Evolutionary conservation across 2,113 vertebrate genomes (phyloP), one percentile per base, ranked within the genome.

Genomic region (Chroicocephalus ridibundus): DNA sequence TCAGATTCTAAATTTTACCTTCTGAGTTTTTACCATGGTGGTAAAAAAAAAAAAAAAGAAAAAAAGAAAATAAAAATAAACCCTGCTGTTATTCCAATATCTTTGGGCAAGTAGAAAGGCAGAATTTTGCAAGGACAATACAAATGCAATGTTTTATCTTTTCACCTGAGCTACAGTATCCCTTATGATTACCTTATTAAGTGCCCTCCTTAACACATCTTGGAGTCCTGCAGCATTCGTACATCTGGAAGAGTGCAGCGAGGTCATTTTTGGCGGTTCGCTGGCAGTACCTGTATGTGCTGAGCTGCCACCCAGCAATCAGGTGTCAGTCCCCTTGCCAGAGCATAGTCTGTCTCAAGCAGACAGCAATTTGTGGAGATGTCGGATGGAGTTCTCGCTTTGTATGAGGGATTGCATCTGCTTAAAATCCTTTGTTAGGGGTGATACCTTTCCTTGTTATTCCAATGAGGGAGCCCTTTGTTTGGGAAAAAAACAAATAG

Each of bases 11-110:
- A 64, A 18, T 74, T 91, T 64, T 74, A 36, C 10, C 49, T 69
- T 54, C 27, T 22, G 32, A 55, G 9, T 1, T 58, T 92, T 86
- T 32, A 8, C 32, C 5, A 7, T 4, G 11, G 15, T n/a, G 17
- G 20, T 49, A 6, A 68, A 65, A 75, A 88, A 42, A 47, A 42
- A 47, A 11, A 22, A 24, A 17, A n/a, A 17, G 1, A 0, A 0
- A 7, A 20, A 6, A 52, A 19, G 5, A 26, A 27, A 60, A 29
- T 17, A 32, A 69, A 70, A 86, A 86, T 6, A 80, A 72, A 27
- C 6, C 1, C 32, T 69, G 15, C 36, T 52, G 5, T 65, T 91
- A 46, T 14, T 80, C 36, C 76, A 7, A 38, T 62, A 19, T 6
- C 6, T 88, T 62, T 83, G n/a, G 6, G 11, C 8, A 83, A 74